Evolutionary conservation across 1,140 invertebrate genomes (phyloP), one percentile per base, ranked within the genome.

Genomic region (Dufourea novaeangliae): DNA sequence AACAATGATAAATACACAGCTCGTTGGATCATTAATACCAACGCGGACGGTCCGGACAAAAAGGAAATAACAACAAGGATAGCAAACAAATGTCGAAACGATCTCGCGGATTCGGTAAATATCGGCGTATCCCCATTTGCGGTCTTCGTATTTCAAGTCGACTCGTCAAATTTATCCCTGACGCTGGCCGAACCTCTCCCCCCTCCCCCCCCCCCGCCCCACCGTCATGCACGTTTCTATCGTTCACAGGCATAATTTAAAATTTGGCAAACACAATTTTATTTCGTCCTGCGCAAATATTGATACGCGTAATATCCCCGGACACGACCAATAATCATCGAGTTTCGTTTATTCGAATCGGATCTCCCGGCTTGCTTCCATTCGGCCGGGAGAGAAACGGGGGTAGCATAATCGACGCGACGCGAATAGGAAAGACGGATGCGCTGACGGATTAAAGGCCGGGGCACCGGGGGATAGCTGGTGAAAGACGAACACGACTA

Each of bases 271-370:
- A 71, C 75, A 56, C 57, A 62, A 62, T 71, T 77, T 77, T 62
- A 70, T 77, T 77, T 77, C 68, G 56, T 54, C 44, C 75, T n/a
- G 27, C 8, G 57, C 75, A 77, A 71, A 77, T 71, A 77, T 77
- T 62, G 67, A 77, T 69, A 50, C 73, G 7, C 32, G 64, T 27
- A 59, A 56, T 50, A 59, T 22, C 32, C 41, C 27, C 37, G 56
- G 41, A 27, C 11, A 2, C 66, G 22, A 14, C 34, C 25, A 37
- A 77, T 77, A 77, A 77, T 71, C 71, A 71, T 71, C 75, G 56
- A 77, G 75, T 71, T 66, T 73, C 76, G 70, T 73, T 78, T 57
- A 66, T 73, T 73, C 8, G 59, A 73, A 73, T 73, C 67, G 39
- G 50, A 66, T 54, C 14, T 39, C n/a, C n/a, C 22, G 56, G 44